Evolutionary conservation across 2,888 invertebrate species (phyloP), one percentile per base, ranked within the genome.

Genomic region (Eretmocerus hayati): DNA sequence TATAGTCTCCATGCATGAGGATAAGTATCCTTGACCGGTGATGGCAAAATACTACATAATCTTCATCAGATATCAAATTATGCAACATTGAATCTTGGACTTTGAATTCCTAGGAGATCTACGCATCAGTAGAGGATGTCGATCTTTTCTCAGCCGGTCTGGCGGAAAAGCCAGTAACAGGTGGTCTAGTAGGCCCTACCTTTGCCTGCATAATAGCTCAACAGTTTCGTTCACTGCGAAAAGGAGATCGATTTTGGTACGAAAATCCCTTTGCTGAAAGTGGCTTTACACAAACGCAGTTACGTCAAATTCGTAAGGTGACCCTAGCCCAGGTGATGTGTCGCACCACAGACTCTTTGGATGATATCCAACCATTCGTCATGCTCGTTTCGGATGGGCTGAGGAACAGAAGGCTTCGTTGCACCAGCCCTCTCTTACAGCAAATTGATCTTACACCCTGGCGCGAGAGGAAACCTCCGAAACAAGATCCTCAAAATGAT

Each of bases 191-290:
- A 0, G 91, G 91, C 0, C 90, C 90, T 0, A 88, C 89, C 0
- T 90, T 91, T 60, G 88, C 88, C 22, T 92, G 91, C 64, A 86
- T 92, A 46, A 85, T 91, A 38, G 90, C 88, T 0, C 87, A 88
- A 61, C 90, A 90, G 69, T 91, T 91, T 63, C 77, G 81, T 9
- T 85, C 86, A 62, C 72, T 88, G 1, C 79, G 87, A 1, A 83
- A 81, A 64, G 88, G 88, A 13, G 87, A 88, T 66, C 74, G 87
- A 50, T 87, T 88, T 67, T 87, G 87, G 87, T 70, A 68, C 48
- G 91, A 91, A 70, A 90, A 90, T 64, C 80, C 81, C 2, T 80
- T 79, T 3, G 78, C 82, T 36, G 83, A 84, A 51, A 85, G 80
- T 22, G 84, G 85, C 2, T 86, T 90, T 61, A 87, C 85, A 0